Conservation (phyloP, 1,140 invertebrate species). For the Venustaconcha ellipsiformis region DNA sequence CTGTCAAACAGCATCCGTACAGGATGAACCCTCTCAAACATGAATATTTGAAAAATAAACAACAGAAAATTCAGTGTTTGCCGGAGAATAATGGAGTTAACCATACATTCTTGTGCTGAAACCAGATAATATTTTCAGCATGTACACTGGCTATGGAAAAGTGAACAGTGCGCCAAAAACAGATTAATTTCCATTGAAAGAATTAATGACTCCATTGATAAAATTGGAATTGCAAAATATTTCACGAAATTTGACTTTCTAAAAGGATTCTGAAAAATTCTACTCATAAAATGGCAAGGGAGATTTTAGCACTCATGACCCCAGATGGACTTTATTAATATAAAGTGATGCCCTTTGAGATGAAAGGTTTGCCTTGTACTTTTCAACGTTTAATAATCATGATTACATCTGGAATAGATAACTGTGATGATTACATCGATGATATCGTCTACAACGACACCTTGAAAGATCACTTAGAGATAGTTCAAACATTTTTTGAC, state of each 20-base stretch:
- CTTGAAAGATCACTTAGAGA: no score
- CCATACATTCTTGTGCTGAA: slow-evolving; percentile 41
- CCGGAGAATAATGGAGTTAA: slow-evolving; percentile 13
- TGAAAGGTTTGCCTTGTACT: no score
- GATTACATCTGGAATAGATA: no score
- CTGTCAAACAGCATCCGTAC: slow-evolving; percentile 38
- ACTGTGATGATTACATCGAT: no score
- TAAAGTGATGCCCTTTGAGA: slow-evolving; percentile 44
- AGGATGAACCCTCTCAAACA: background rate
- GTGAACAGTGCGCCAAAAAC: slow-evolving; percentile 34
- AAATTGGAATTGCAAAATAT: slow-evolving; percentile 26
- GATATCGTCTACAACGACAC: no score
- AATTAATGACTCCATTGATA: slow-evolving; percentile 40
- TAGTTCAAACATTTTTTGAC: no score
- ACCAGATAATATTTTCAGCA: slow-evolving; percentile 24
- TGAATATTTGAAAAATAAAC: slow-evolving; percentile 59
- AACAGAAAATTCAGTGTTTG: slow-evolving; percentile 60
- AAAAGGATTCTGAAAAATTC: slow-evolving; percentile 24
- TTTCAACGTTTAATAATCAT: no score
- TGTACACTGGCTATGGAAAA: slow-evolving; percentile 34
- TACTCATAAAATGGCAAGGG: slow-evolving; percentile 27
- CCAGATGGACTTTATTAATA: slow-evolving; percentile 64
- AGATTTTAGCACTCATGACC: slow-evolving; percentile 36
- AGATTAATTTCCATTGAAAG: slow-evolving; percentile 9
- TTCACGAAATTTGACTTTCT: slow-evolving; percentile 18